Conservation (phyloP, 2,888 invertebrate species). For the Plagodis dolabraria region DNA sequence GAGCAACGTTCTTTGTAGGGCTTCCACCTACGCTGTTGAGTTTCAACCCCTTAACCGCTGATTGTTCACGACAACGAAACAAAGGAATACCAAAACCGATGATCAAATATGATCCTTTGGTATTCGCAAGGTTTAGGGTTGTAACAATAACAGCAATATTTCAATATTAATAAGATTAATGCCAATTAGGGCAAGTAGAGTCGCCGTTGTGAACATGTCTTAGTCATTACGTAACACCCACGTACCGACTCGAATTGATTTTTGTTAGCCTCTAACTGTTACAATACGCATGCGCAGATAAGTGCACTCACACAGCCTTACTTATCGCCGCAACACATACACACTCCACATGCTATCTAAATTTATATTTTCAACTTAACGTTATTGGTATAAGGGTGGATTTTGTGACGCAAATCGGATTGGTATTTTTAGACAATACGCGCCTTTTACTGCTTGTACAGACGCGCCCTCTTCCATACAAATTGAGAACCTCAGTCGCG, state of each 20-base stretch:
- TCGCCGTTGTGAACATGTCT: conserved; percentile 64
- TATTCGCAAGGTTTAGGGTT: conserved; percentile 1
- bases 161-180: conserved; percentile 41
- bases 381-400: conserved; percentile 22
- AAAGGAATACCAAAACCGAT: neutral
- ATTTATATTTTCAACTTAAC: conserved; percentile 42
- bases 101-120: conserved; percentile 1
- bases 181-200: conserved; percentile 64
- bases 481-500: conserved; percentile 71
- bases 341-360: conserved; percentile 31
- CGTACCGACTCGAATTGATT: conserved; percentile 77
- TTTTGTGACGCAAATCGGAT: conserved; percentile 29
- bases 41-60: too few relatives aligned
- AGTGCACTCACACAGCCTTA: conserved; percentile 61
- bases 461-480: conserved; percentile 82
- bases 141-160: conserved; percentile 12
- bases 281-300: conserved; percentile 71
- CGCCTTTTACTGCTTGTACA: conserved; percentile 66
- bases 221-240: conserved; percentile 79
- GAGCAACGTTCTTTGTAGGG: conserved; percentile 16
- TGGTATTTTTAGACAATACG: conserved; percentile 81
- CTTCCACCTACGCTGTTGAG: conserved; percentile 19
- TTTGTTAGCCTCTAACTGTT: conserved; percentile 65
- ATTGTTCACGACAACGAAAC: conserved; percentile 1
- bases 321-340: conserved; percentile 51